These are phyloP conservation scores for Hucho hucho DNA, from an alignment of 2,113 vertebrate genomes.

Conservation along the genomic window DNA sequence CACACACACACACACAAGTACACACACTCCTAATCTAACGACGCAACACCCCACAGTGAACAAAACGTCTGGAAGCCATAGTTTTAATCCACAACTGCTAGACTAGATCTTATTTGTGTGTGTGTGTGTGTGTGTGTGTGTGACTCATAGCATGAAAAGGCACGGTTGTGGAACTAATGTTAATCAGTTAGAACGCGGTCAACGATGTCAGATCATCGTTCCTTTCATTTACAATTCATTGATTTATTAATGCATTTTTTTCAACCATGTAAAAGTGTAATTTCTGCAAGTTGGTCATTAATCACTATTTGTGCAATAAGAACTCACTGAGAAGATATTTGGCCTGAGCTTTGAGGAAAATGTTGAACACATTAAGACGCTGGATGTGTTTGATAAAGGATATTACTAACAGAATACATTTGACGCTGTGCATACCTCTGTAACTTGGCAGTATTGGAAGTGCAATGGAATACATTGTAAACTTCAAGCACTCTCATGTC, in stretches of 20 bases:
- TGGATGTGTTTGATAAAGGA: background rate
- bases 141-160: background rate
- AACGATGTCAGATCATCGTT: slow-evolving; percentile 3
- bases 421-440: background rate
- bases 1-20: background rate
- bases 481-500: background rate
- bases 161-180: slow-evolving; percentile 10
- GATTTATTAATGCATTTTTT: background rate
- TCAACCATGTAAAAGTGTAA: background rate
- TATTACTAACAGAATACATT: background rate
- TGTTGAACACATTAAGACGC: background rate
- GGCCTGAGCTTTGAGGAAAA: slow-evolving; percentile 4
- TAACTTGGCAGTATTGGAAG: background rate
- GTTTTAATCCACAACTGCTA: background rate
- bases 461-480: no score
- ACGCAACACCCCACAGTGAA: background rate
- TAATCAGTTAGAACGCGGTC: background rate
- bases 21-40: background rate
- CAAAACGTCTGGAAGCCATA: background rate
- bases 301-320: background rate
- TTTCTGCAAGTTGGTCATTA: background rate
- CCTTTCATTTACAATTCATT: slow-evolving; percentile 13
- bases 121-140: background rate
- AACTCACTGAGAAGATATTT: slow-evolving; percentile 1
- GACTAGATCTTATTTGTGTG: background rate